These are phyloP conservation scores for Callionymus lyra DNA, from an alignment of 2,113 vertebrate genomes.

Conservation along the genomic window DNA sequence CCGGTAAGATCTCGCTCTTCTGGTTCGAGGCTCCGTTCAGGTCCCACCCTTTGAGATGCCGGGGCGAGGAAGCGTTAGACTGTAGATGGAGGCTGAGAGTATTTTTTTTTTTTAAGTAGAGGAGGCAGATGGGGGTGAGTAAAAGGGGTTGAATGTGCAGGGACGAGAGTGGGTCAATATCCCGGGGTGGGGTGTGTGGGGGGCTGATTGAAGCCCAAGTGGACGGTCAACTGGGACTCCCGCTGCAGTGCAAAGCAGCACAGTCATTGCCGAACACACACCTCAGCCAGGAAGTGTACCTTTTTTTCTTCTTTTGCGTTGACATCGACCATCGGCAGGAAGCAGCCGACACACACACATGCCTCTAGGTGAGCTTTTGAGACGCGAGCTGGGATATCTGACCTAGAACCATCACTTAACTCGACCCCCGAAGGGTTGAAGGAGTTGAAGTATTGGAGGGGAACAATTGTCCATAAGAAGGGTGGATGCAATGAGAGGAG, in stretches of 20 bases:
- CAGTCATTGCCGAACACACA: conserved; percentile 26
- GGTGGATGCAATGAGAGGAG: conserved; percentile 35
- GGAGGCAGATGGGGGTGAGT: conserved; percentile 3
- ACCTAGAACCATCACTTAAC: conserved; percentile 29
- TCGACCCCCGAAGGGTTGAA: conserved; percentile 1
- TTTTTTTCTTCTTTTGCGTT: no score
- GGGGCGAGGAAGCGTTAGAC: conserved; percentile 10
- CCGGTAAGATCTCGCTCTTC: conserved; percentile 56
- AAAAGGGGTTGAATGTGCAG: no score
- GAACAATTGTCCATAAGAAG: conserved; percentile 16
- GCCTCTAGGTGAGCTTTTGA: conserved; percentile 18
- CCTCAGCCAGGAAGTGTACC: conserved; percentile 2
- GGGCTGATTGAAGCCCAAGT: conserved; percentile 12
- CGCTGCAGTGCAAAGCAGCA: conserved; percentile 50
- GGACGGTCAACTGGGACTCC: conserved; percentile 41
- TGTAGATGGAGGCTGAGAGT: conserved; percentile 27
- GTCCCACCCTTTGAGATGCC: conserved; percentile 30
- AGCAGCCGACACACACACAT: conserved; percentile 1
- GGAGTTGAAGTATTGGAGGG: neutral
- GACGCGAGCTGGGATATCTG: conserved; percentile 25
- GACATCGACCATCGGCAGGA: conserved; percentile 7
- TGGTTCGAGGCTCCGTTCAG: neutral
- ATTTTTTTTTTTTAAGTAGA: neutral
- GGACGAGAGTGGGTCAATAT: conserved; percentile 15
- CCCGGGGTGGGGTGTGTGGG: conserved; percentile 21